A percentile compares a stretch with the other conserved stretches of the same genome.
Evolutionary conservation across 2,797 vertebrate species (phyloP).

Genomic region (Danio kyathit): DNA sequence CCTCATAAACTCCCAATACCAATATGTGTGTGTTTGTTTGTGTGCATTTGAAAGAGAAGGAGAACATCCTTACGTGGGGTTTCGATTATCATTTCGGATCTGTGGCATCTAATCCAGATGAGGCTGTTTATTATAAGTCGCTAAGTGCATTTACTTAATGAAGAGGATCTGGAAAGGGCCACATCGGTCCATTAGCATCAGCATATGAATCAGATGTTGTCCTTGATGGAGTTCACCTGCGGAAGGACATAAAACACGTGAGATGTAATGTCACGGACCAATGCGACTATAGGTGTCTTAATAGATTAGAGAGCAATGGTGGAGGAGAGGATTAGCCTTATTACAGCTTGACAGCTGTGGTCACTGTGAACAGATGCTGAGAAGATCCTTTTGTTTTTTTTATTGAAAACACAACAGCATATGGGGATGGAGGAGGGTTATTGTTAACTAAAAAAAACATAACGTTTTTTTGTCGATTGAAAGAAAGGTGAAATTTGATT

Average conservation of each 20-base stretch:
- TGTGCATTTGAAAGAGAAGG: too few relatives aligned
- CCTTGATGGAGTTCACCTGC: slow-evolving; percentile 16
- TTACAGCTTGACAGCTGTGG: slow-evolving; percentile 29
- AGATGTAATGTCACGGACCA: background rate
- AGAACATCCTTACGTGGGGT: background rate
- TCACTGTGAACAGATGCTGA: background rate
- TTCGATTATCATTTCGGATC: slow-evolving; percentile 57
- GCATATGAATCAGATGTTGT: slow-evolving; percentile 25
- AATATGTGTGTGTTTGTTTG: too few relatives aligned
- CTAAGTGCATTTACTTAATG: slow-evolving; percentile 29
- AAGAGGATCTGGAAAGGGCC: slow-evolving; percentile 18
- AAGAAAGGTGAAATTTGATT: too few relatives aligned
- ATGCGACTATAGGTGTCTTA: background rate
- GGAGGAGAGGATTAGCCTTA: background rate
- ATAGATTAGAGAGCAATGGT: background rate
- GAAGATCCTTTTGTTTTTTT: background rate
- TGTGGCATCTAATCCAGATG: slow-evolving; percentile 15
- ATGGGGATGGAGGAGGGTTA: background rate
- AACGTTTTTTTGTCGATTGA: background rate
- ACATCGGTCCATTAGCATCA: slow-evolving; percentile 20
- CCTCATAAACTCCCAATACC: too few relatives aligned
- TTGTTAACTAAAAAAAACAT: background rate
- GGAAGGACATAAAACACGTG: background rate
- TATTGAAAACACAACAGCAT: slow-evolving; percentile 2
- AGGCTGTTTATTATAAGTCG: slow-evolving; percentile 1